These are phyloP conservation scores for Pomacea maculata DNA, from an alignment of 1,140 invertebrate species.

Conservation along the genomic window DNA sequence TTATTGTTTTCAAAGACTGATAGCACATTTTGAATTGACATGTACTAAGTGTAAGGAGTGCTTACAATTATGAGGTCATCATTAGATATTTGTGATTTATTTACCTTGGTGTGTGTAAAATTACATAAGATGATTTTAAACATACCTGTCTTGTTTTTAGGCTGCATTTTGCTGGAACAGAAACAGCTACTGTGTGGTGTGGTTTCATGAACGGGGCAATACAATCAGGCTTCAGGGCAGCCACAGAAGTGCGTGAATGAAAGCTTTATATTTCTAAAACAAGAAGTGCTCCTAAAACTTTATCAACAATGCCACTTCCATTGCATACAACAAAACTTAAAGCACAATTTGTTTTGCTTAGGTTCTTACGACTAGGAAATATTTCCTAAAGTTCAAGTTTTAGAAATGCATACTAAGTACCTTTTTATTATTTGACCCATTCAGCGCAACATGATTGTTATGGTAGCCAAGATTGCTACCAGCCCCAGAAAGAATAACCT, in stretches of 20 bases:
- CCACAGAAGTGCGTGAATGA: constrained; percentile 56
- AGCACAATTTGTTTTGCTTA: not conserved
- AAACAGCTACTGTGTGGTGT: constrained; percentile 63
- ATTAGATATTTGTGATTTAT: too few relatives aligned
- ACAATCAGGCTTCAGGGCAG: constrained; percentile 60
- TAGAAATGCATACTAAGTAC: too few relatives aligned
- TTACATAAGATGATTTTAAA: too few relatives aligned
- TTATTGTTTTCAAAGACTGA: too few relatives aligned
- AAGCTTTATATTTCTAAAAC: not conserved
- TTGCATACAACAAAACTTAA: not conserved
- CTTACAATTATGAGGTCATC: too few relatives aligned
- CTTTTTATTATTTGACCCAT: not conserved
- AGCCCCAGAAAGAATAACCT: too few relatives aligned
- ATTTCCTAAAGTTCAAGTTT: not conserved
- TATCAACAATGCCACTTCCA: not conserved
- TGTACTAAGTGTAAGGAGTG: too few relatives aligned
- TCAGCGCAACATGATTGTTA: not conserved
- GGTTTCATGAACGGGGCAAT: constrained; percentile 66
- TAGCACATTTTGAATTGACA: too few relatives aligned
- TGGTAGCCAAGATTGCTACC: too few relatives aligned
- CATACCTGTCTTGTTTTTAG: constrained; percentile 35
- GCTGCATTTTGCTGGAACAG: constrained; percentile 65
- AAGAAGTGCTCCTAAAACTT: not conserved
- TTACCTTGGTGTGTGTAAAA: too few relatives aligned
- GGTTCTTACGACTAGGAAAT: not conserved